A percentile compares a stretch with the other conserved stretches of the same genome.
These are phyloP conservation scores for Xanthia icteritia DNA, from an alignment of 2,888 invertebrate species.

Conservation along the genomic window DNA sequence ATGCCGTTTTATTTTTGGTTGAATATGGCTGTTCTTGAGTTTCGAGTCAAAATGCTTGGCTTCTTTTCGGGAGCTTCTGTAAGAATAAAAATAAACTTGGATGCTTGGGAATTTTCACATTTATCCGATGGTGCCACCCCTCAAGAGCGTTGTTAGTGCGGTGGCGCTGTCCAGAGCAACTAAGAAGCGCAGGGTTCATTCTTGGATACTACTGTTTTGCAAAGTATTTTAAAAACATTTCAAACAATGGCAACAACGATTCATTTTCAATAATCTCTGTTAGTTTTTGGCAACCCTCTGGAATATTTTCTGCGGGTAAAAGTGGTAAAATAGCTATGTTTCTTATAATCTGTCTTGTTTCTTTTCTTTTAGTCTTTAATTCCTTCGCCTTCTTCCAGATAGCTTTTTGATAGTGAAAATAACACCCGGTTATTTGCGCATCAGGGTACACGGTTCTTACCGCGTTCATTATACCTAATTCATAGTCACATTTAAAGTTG, in stretches of 20 bases:
- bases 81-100: slow-evolving; percentile 24
- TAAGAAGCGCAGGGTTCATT: slow-evolving; percentile 23
- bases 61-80: slow-evolving; percentile 33
- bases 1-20: slow-evolving; percentile 6
- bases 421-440: slow-evolving; percentile 25
- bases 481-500: slow-evolving; percentile 39
- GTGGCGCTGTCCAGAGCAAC: slow-evolving; percentile 23
- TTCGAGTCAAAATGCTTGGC: slow-evolving; percentile 36
- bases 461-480: slow-evolving; percentile 38
- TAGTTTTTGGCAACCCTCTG: slow-evolving; percentile 26
- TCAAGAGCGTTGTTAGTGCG: slow-evolving; percentile 23
- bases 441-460: slow-evolving; percentile 23
- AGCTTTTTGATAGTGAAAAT: slow-evolving; percentile 22
- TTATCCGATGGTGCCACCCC: slow-evolving; percentile 29
- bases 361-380: slow-evolving; percentile 24
- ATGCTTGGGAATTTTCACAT: slow-evolving; percentile 31
- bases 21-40: slow-evolving; percentile 20
- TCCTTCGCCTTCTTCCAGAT: slow-evolving; percentile 14
- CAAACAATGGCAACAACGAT: slow-evolving; percentile 24
- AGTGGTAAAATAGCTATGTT: slow-evolving; percentile 25
- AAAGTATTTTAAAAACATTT: slow-evolving; percentile 29
- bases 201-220: slow-evolving; percentile 29
- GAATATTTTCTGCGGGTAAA: slow-evolving; percentile 24
- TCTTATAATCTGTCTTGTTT: slow-evolving; percentile 30
- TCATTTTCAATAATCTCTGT: slow-evolving; percentile 30